Evolutionary conservation across 2,888 invertebrate species (phyloP).

Genomic region (Lithophane semibrunnea): DNA sequence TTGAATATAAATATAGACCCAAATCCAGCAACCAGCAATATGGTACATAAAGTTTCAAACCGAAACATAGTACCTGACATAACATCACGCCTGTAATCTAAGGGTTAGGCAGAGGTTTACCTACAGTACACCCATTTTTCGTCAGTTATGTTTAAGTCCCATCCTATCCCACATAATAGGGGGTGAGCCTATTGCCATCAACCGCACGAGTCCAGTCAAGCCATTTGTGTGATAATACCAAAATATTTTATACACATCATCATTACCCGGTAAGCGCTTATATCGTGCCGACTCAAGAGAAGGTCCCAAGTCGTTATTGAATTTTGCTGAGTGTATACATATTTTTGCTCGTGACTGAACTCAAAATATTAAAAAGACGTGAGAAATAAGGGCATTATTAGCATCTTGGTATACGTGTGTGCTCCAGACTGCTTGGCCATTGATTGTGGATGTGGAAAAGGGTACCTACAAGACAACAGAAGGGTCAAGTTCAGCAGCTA

Average conservation of each 20-base stretch:
- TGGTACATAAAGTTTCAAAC: too few relatives aligned
- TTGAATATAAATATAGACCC: conserved; percentile 22
- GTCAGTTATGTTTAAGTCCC: background rate
- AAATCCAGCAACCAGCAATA: background rate
- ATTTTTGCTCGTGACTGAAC: too few relatives aligned
- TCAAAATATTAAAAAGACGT: background rate
- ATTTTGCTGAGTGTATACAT: too few relatives aligned
- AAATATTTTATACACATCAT: background rate
- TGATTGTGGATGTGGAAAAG: background rate
- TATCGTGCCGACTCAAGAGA: background rate
- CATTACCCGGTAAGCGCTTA: too few relatives aligned
- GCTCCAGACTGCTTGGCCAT: too few relatives aligned
- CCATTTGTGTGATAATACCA: background rate
- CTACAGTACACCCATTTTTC: background rate
- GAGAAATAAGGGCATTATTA: too few relatives aligned
- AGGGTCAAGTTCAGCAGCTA: background rate
- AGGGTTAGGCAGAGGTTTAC: background rate
- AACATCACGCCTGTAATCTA: background rate
- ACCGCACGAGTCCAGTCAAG: background rate
- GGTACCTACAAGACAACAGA: background rate
- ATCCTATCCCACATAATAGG: background rate
- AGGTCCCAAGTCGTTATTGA: background rate
- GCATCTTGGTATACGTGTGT: too few relatives aligned
- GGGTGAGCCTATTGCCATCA: background rate
- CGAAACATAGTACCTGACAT: background rate